A percentile compares a stretch with the other conserved stretches of the same genome.
phyloP scores from a whole-genome alignment of 1,140 invertebrate species.

The Diabrotica undecimpunctata region DNA sequence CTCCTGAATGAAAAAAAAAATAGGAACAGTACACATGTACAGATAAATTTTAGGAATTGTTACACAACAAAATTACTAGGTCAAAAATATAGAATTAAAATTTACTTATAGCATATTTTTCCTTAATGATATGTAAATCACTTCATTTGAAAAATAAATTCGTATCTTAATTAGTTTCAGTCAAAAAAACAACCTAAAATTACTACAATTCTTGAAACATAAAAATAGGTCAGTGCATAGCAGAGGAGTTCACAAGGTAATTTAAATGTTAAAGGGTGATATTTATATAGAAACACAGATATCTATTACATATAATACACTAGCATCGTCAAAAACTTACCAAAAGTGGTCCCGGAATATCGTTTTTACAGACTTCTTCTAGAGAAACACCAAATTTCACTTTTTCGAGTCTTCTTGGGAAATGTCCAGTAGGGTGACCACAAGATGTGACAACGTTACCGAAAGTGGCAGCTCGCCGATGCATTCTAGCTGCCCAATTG shows the following conservation, averaged over 20 bases:
- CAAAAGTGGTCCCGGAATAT: conserved; percentile 85
- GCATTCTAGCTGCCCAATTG: conserved; percentile 86
- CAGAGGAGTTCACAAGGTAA: background rate
- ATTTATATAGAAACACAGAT: background rate
- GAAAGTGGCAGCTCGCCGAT: conserved; percentile 79
- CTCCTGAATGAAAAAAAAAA: no score
- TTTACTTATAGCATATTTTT: no score
- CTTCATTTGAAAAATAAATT: no score
- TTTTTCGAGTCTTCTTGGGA: conserved; percentile 81
- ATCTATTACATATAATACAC: background rate
- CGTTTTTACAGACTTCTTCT: conserved; percentile 88
- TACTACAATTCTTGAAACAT: background rate
- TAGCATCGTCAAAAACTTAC: conserved; percentile 54
- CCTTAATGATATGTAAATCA: no score
- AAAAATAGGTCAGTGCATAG: background rate
- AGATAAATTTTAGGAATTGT: background rate
- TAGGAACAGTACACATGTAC: no score
- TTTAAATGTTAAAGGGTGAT: background rate
- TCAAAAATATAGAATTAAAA: background rate
- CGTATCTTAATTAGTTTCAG: no score
- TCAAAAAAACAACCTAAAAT: no score
- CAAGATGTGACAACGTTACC: conserved; percentile 87
- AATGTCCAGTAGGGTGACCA: conserved; percentile 71
- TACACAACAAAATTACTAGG: conserved; percentile 1
- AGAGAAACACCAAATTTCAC: conserved; percentile 89